Base-by-base conservation (phyloP, 2,888 invertebrate species). In the Cheilosia variabilis region DNA sequence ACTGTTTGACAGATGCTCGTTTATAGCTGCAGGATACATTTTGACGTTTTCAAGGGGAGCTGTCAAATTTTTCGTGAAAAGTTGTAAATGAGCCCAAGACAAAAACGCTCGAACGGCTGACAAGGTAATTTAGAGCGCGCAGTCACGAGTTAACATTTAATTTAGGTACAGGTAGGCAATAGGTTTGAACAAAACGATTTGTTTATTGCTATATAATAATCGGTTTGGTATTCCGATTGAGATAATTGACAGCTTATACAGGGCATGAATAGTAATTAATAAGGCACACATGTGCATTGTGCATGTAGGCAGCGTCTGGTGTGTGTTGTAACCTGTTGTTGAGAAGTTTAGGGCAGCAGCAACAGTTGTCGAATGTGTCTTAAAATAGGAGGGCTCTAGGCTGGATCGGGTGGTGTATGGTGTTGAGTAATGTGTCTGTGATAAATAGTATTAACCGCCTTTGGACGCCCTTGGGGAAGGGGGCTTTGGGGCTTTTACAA, bases 61-160 rank as follows among this genome's bases (percentile, higher is more conserved):
- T 80, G 83, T 80, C 83, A 80, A 84, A 71, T 72, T 58, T 68
- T 45, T 65, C n/a, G 52, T 52, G 52, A 52, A 24, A 27, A 24
- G 52, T 27, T 60, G 45, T 71, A 45, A 24, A 57, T 50, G 52
- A 45, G 47, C 15, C 41, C 10, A 19, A 3, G 9, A n/a, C 53
- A 7, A 41, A 41, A 31, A 47, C 17, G 37, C 17, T 53, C 13
- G 24, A 50, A 43, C 24, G 24, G 24, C 41, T 53, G 58, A 19
- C 47, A 31, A 71, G 31, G 53, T 15, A 22, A 19, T 37, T 77
- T 9, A 27, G 43, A 65, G 58, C 10, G 22, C 10, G n/a, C 55
- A 63, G 75, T 76, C 71, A 81, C 65, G 75, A 80, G 60, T 31
- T 37, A 75, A 45, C 57, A 80, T 80, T 80, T 80, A 69, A 72